Base-by-base conservation (phyloP, 2,797 vertebrate genomes). In the Hoplostethus atlanticus region DNA sequence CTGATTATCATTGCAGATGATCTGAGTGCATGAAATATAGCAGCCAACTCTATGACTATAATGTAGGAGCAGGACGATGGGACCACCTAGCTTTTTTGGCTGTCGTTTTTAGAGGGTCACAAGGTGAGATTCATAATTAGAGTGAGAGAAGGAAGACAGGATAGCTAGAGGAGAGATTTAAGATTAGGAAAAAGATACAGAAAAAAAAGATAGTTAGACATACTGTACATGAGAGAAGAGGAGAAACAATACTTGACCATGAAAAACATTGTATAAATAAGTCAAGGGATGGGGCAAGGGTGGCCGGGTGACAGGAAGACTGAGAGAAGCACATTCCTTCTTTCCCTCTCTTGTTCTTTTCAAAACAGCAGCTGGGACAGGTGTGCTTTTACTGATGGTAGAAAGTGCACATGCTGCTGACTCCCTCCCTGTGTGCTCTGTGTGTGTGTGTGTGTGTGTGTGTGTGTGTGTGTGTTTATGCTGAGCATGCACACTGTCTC, bases 281-380 rank as follows among this genome's bases (percentile, higher is more conserved):
- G 67, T 56, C 36, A n/a, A 71, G 56, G 3, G 53, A 83, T 52
- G 79, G 75, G 67, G 55, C 36, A n/a, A 71, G 56, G 3, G 53
- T 72, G 55, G 68, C 56, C 40, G 79, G 83, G 71, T 81, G 68
- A 80, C 80, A 84, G 84, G 72, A 82, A 89, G 81, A 90, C 76
- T 42, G 75, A 87, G 74, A 67, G 79, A 85, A 71, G 86, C 89
- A 79, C 85, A 91, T 92, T 94, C 89, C 88, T 89, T 57, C 71
- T 71, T 75, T 76, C 64, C 69, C 67, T 82, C 64, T 68, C 85
- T 82, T 80, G 68, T 80, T 79, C 84, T 86, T 82, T 88, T 90
- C 84, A 93, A 90, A 94, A 93, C 92, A 94, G 88, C 94, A 94
- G 94, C 93, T 95, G 94, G 93, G 90, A 93, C 94, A 94, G 95